These are phyloP conservation scores for Branchinecta lynchi DNA, from an alignment of 1,140 invertebrate genomes.

Conservation along the genomic window DNA sequence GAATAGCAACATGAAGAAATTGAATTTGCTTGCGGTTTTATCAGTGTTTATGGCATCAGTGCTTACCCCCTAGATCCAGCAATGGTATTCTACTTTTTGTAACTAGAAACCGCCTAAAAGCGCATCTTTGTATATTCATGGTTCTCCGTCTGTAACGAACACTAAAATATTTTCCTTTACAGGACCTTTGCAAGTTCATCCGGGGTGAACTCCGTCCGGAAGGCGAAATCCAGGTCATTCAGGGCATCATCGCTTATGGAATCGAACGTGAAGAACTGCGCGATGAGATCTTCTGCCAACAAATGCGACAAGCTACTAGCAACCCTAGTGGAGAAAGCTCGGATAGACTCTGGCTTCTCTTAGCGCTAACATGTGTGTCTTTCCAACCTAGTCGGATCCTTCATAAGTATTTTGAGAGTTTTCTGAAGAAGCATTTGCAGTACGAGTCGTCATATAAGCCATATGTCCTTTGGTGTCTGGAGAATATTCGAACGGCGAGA, in stretches of 20 bases:
- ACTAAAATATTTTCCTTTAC: conserved; percentile 24
- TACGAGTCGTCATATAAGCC: conserved; percentile 26
- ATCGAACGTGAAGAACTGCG: conserved; percentile 72
- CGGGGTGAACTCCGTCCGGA: conserved; percentile 67
- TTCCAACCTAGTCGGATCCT: conserved; percentile 81
- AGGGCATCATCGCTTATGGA: conserved; percentile 65
- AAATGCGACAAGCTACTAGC: conserved; percentile 44
- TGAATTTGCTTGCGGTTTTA: no score
- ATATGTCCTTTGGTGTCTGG: conserved; percentile 83
- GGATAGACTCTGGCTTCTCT: conserved; percentile 68
- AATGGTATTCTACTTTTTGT: no score
- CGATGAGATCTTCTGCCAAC: conserved; percentile 77
- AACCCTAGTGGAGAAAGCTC: conserved; percentile 64
- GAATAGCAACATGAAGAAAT: no score
- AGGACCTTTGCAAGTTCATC: conserved; percentile 75
- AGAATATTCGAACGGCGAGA: conserved; percentile 75
- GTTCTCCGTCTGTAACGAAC: conserved; percentile 7
- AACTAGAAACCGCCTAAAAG: neutral
- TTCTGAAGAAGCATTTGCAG: conserved; percentile 52
- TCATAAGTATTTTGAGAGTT: conserved; percentile 61
- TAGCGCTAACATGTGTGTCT: conserved; percentile 73
- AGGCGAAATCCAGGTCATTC: conserved; percentile 61
- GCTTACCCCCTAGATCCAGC: no score
- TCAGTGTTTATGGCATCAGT: no score
- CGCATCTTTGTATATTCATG: neutral